phyloP scores from a whole-genome alignment of 2,888 invertebrate genomes.

The Andrena hattorfiana region DNA sequence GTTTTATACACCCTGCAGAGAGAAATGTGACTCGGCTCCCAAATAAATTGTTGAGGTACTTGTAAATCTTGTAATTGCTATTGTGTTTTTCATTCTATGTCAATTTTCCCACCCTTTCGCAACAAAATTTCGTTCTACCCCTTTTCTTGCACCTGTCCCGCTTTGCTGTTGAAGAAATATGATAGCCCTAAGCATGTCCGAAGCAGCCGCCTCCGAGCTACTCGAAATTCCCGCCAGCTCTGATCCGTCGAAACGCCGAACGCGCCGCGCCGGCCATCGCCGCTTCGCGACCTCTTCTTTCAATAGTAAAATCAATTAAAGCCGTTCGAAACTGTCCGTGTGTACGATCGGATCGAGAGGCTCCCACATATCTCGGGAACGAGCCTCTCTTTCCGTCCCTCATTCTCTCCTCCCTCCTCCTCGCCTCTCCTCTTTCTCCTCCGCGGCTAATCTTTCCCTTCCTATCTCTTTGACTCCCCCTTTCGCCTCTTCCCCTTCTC shows the following conservation, averaged over 20 bases:
- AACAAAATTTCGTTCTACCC: too few relatives aligned
- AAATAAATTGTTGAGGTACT: too few relatives aligned
- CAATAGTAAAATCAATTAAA: slow-evolving; percentile 74
- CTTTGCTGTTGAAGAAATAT: too few relatives aligned
- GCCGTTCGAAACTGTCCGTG: slow-evolving; percentile 73
- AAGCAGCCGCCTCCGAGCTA: neutral
- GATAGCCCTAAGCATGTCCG: neutral
- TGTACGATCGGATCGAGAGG: slow-evolving; percentile 73
- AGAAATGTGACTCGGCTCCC: too few relatives aligned
- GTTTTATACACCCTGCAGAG: too few relatives aligned
- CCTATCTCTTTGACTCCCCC: slow-evolving; percentile 17
- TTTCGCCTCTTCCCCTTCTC: neutral
- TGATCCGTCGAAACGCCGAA: neutral
- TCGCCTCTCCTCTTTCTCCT: neutral
- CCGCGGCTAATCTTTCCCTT: slow-evolving; percentile 28
- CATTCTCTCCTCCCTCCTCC: neutral
- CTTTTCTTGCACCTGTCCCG: too few relatives aligned
- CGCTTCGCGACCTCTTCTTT: slow-evolving; percentile 38
- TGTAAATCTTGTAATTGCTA: too few relatives aligned
- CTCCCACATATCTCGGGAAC: slow-evolving; percentile 74
- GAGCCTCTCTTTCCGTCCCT: slow-evolving; percentile 42
- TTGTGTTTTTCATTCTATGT: too few relatives aligned
- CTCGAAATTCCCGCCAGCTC: slow-evolving; percentile 4
- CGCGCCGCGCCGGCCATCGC: slow-evolving; percentile 16
- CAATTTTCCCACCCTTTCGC: neutral